Conservation (phyloP, 2,797 vertebrate genomes). For the Mormyrus hasselquistii region DNA sequence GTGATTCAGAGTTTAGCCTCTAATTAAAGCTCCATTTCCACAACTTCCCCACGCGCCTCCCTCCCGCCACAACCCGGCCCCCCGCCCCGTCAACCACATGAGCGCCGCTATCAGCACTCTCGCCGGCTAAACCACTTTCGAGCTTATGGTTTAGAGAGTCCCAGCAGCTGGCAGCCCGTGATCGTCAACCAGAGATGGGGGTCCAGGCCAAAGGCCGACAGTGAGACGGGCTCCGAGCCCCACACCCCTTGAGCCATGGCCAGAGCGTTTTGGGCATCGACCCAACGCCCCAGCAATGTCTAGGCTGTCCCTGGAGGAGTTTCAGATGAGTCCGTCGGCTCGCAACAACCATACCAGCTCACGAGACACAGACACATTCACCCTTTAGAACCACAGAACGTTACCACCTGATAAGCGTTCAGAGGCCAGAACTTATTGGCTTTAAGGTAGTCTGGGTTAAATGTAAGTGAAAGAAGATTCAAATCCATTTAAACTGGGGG, state of each 20-base stretch:
- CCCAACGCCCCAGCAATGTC: background rate
- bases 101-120: background rate
- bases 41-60: background rate
- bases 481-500: background rate
- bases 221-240: background rate
- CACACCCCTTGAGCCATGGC: background rate
- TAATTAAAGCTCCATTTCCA: conserved; percentile 6
- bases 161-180: background rate
- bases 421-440: background rate
- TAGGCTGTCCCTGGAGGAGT: background rate
- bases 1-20: conserved; percentile 2
- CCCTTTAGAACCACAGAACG: background rate
- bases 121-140: background rate
- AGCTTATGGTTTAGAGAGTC: no score
- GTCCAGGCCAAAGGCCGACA: background rate
- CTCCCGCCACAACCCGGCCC: background rate
- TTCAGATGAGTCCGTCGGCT: background rate
- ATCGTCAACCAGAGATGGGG: background rate
- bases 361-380: background rate
- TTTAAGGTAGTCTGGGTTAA: background rate
- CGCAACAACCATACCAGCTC: background rate
- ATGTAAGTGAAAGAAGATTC: background rate
- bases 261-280: background rate
- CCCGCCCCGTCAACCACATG: background rate
- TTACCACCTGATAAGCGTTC: background rate